Percentiles rank a stretch among this genome's conserved stretches.
Conservation (phyloP, 2,888 invertebrate genomes). For the Hydrotaea cyrtoneurina region DNA sequence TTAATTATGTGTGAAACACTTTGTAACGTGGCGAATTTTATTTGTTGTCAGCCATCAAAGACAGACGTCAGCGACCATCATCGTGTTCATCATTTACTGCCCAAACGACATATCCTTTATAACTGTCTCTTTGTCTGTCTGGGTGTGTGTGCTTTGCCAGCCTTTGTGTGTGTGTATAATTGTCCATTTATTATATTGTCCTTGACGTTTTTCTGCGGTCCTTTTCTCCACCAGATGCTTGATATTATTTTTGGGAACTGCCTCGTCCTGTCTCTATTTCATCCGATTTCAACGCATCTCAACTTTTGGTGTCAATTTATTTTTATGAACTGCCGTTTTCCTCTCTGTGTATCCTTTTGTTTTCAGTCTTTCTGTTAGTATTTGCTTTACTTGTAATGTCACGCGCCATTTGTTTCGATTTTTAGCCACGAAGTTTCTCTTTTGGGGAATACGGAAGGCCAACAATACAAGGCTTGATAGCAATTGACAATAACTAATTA, state of each 20-base stretch:
- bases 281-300: slow-evolving; percentile 36
- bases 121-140: slow-evolving; percentile 68
- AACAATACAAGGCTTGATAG: too few relatives aligned
- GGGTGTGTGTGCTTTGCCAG: not conserved
- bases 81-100: slow-evolving; percentile 43
- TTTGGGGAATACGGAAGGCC: too few relatives aligned
- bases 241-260: slow-evolving; percentile 36
- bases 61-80: slow-evolving; percentile 57
- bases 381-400: slow-evolving; percentile 56
- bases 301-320: slow-evolving; percentile 56
- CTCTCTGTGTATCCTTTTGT: slow-evolving; percentile 1
- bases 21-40: slow-evolving; percentile 64
- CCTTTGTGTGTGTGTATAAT: slow-evolving; percentile 47
- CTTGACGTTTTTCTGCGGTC: slow-evolving; percentile 49
- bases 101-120: slow-evolving; percentile 57
- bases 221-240: slow-evolving; percentile 49
- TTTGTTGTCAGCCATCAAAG: slow-evolving; percentile 66
- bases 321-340: slow-evolving; percentile 55
- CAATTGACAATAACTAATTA: slow-evolving; percentile 58
- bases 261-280: slow-evolving; percentile 17
- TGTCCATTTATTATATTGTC: slow-evolving; percentile 64
- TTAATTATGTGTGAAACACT: slow-evolving; percentile 67
- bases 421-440: not conserved
- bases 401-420: slow-evolving; percentile 62
- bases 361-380: not conserved